Base-by-base conservation (phyloP, 2,113 vertebrate genomes). In the Poecile atricapillus region DNA sequence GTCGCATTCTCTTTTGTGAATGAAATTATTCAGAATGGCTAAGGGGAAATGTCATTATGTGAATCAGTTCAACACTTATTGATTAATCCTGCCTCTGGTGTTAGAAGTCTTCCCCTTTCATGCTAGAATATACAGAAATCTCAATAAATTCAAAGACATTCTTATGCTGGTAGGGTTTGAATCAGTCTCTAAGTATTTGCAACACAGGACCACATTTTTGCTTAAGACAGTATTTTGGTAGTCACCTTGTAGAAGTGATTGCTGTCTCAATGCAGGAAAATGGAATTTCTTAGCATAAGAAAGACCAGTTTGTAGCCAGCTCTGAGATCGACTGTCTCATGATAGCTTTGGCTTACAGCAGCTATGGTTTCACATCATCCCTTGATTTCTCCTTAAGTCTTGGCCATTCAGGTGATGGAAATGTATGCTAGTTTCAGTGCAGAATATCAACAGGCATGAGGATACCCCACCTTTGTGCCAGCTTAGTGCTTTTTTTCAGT, bases 21-120 rank as follows among this genome's bases (percentile, higher is more conserved):
- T 73, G 44, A 96, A 97, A 88, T 91, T 63, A 81, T 94, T 96
- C 65, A 76, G 70, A 93, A 75, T 52, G 78, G 68, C 63, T 94
- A 62, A 87, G n/a, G 64, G 60, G 64, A 87, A 96, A 92, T 92
- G 75, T 62, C 67, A 63, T 87, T 84, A 75, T 59, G 16, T 87
- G 80, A 92, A 89, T 81, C 65, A 86, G 18, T 83, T 47, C 27
- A 84, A 64, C 12, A 55, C 13, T 81, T 90, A 60, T 23, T 63
- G 93, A 80, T 69, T 83, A 87, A 92, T 83, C 30, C 71, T 90
- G 22, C 55, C 35, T 83, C 44, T 86, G 47, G 22, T 80, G 86
- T 93, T 44, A 56, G 33, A 83, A 52, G 10, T 86, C 76, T n/a
- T 82, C 17, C 22, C 23, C 18, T 89, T 94, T 87, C 25, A 23